Base-by-base conservation (phyloP, 53 echinoderm and acorn worm genomes). In the Paracentrotus lividus region DNA sequence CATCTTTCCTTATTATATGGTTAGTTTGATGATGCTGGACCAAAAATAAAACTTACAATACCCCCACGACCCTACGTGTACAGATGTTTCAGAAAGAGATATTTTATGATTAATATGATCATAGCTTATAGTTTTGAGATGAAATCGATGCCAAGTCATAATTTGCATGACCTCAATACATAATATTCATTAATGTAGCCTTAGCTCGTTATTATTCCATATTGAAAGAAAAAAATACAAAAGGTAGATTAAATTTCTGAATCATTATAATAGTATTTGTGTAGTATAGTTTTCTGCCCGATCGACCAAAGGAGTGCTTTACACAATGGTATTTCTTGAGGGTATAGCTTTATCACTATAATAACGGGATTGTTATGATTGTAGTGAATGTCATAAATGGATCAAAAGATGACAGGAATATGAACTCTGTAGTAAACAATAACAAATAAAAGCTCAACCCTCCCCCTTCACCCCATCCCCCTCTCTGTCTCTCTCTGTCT, bases 261-360 rank as follows among this genome's bases (percentile, higher is more conserved):
- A 3, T 23, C 21, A 21, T 44, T 20, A 81, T 26, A 47, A 81
- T 81, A 12, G 47, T 47, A 47, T 26, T 47, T 26, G 0, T 26
- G 15, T 5, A 7, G 2, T n/a, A 20, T 34, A 81, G 40, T 49
- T 81, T 81, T 81, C 26, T 47, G 47, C 26, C 47, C 26, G 26
- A 38, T 47, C 81, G 81, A 81, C 81, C 81, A 81, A 81, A 45
- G 81, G 81, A 81, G 81, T 10, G 81, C 47, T 81, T 81, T 47
- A 38, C 32, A 5, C 14, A 7, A 32, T 38, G 27, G 14, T 81
- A 21, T 40, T 3, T 24, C 81, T 47, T 0, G 47, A 49, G 81
- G 49, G 81, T n/a, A 27, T 76, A 42, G 36, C 15, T 76, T 2
- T 1, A 42, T 40, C 42, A 14, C 42, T 38, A 21, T 0, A 20